Conservation (phyloP, 2,797 vertebrate genomes). For the Phrynocephalus forsythii region DNA sequence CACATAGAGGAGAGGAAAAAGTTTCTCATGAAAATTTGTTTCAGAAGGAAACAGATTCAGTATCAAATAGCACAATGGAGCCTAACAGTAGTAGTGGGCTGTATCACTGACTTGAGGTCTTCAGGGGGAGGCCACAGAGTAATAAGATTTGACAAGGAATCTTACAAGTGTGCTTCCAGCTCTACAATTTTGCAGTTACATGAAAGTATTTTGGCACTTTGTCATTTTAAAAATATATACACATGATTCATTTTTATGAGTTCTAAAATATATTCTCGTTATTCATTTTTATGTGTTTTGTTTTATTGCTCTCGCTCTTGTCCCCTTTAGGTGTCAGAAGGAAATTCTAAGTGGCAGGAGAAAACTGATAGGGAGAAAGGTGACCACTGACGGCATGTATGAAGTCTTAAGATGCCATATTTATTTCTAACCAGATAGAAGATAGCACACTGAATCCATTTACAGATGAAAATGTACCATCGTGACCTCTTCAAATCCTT, state of each 20-base stretch:
- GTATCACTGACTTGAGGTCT: no score
- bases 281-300: neutral
- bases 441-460: neutral
- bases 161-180: no score
- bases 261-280: neutral
- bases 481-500: conserved; percentile 36
- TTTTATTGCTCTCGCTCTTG: neutral
- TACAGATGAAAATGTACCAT: neutral
- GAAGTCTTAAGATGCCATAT: neutral
- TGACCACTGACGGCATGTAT: neutral
- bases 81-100: no score
- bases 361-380: neutral
- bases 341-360: neutral
- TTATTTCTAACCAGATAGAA: neutral
- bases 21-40: no score
- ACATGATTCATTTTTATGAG: neutral
- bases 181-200: no score
- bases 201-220: no score
- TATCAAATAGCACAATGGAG: no score
- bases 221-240: neutral
- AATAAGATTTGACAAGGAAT: no score
- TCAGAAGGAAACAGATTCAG: no score
- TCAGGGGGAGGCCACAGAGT: no score
- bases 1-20: no score
- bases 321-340: neutral